Percentiles rank a stretch among this genome's conserved stretches.
These are phyloP conservation scores for Nymphalis io DNA, from an alignment of 1,140 invertebrate genomes.

Conservation along the genomic window DNA sequence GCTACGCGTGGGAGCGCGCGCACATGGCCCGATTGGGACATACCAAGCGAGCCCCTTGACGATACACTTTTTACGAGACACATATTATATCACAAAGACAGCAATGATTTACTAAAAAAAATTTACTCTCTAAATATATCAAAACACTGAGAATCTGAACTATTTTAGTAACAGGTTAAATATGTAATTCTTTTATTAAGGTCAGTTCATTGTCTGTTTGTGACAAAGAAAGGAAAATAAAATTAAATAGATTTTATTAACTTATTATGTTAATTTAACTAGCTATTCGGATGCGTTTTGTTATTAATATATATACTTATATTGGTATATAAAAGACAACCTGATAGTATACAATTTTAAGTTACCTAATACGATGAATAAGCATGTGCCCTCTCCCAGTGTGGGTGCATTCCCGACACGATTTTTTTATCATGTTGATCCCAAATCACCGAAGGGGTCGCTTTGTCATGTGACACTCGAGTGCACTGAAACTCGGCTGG, in stretches of 20 bases:
- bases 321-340: background rate
- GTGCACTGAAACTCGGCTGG: constrained; percentile 62
- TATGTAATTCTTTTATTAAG: too few species aligned
- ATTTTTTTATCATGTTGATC: constrained; percentile 75
- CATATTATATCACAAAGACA: constrained; percentile 56
- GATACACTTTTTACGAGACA: constrained; percentile 74
- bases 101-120: background rate
- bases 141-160: background rate
- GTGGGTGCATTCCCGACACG: constrained; percentile 74
- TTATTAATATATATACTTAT: background rate
- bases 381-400: constrained; percentile 61
- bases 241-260: too few species aligned
- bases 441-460: constrained; percentile 70
- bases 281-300: background rate
- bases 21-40: constrained; percentile 79
- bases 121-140: background rate
- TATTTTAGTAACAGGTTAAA: background rate
- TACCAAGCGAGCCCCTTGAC: constrained; percentile 75
- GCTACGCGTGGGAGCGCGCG: constrained; percentile 77
- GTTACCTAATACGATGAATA: constrained; percentile 40
- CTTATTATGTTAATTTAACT: too few species aligned
- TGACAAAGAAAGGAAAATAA: too few species aligned
- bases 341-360: constrained; percentile 14
- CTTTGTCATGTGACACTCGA: constrained; percentile 79
- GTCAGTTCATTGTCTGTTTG: too few species aligned